Evolutionary conservation across 1,140 invertebrate genomes (phyloP).

Genomic region (Drosophila grimshawi): DNA sequence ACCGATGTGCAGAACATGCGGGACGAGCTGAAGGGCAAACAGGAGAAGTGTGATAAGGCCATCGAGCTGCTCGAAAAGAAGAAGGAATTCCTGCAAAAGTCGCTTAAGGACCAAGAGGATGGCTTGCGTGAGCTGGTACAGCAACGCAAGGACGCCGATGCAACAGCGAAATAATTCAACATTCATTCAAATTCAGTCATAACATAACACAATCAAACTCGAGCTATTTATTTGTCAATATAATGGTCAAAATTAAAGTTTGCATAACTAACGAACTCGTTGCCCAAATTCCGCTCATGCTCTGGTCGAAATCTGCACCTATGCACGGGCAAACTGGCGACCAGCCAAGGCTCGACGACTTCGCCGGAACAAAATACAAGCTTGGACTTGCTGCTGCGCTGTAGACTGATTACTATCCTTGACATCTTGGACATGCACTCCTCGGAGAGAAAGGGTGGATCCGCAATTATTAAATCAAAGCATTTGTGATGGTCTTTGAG

Average conservation of each 20-base stretch:
- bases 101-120: constrained; percentile 81
- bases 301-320: constrained; percentile 90
- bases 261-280: constrained; percentile 95
- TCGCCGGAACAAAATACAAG: constrained; percentile 96
- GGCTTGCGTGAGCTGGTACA: constrained; percentile 80
- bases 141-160: constrained; percentile 77
- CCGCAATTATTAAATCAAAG: constrained; percentile 95
- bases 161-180: constrained; percentile 51
- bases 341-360: constrained; percentile 90
- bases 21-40: constrained; percentile 70
- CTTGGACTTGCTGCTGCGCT: constrained; percentile 87
- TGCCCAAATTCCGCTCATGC: constrained; percentile 95
- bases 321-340: constrained; percentile 88
- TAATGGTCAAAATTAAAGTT: constrained; percentile 91
- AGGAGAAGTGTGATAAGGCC: constrained; percentile 81
- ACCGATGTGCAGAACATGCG: constrained; percentile 80
- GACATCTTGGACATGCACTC: constrained; percentile 96
- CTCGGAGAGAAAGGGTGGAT: constrained; percentile 97
- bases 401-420: constrained; percentile 90
- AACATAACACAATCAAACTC: constrained; percentile 20
- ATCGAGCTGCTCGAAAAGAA: constrained; percentile 78
- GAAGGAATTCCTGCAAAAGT: constrained; percentile 78
- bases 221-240: constrained; percentile 74
- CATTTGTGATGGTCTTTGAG: constrained; percentile 86
- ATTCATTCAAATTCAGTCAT: constrained; percentile 9